Evolutionary conservation across 1,140 invertebrate species (phyloP).

Genomic region (Homalodisca vitripennis): DNA sequence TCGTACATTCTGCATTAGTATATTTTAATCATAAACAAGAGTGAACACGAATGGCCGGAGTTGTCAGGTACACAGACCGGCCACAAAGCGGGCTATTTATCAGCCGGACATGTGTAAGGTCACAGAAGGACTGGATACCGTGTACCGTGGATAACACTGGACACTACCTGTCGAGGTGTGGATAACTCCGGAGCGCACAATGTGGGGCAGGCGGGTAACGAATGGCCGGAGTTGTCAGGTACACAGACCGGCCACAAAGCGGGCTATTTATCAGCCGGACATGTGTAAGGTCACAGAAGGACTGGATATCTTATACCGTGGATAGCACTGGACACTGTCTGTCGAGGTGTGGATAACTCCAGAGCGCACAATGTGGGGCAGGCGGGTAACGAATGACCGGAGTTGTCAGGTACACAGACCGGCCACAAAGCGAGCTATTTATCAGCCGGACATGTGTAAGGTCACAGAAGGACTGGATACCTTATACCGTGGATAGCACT

Average conservation of each 20-base stretch:
- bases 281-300: background rate
- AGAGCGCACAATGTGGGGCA: too few relatives aligned
- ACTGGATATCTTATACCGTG: too few relatives aligned
- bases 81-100: slow-evolving; percentile 8
- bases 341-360: too few relatives aligned
- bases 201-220: too few relatives aligned
- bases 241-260: slow-evolving; percentile 3
- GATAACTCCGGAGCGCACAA: too few relatives aligned
- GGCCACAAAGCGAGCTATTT: background rate
- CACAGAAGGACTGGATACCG: too few relatives aligned
- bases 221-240: slow-evolving; percentile 14
- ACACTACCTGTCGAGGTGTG: too few relatives aligned
- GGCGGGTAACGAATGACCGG: background rate
- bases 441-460: background rate
- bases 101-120: background rate
- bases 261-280: background rate
- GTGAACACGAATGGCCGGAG: slow-evolving; percentile 13
- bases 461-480: background rate
- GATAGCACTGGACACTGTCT: too few relatives aligned
- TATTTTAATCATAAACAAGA: too few relatives aligned
- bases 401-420: background rate
- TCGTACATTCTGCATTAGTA: too few relatives aligned
- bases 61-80: slow-evolving; percentile 4
- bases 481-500: too few relatives aligned
- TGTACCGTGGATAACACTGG: too few relatives aligned